phyloP scores from a whole-genome alignment of 53 echinoderm and acorn worm genomes.

The Astropecten irregularis region DNA sequence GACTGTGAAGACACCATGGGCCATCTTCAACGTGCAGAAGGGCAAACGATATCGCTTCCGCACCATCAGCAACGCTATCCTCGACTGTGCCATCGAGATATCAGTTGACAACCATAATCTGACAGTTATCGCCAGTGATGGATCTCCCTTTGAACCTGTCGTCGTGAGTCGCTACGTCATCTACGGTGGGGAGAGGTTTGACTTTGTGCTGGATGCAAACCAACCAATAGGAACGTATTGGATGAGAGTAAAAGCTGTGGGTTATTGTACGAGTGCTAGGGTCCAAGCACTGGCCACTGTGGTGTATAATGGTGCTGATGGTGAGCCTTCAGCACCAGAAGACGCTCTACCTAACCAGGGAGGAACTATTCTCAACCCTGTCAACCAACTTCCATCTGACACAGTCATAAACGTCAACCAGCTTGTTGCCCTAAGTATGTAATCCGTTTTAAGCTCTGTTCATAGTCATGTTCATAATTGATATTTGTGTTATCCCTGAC shows the following conservation, averaged over 20 bases:
- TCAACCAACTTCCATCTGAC: constrained; percentile 28
- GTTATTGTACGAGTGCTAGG: not conserved
- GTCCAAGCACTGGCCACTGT: constrained; percentile 48
- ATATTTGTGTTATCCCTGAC: too few relatives aligned
- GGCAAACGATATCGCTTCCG: constrained; percentile 78
- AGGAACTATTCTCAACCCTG: constrained; percentile 59
- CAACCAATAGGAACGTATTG: constrained; percentile 63
- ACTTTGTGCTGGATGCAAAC: constrained; percentile 67
- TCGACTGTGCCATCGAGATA: constrained; percentile 64
- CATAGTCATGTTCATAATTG: too few relatives aligned
- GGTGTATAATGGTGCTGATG: not conserved
- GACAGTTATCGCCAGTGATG: constrained; percentile 80
- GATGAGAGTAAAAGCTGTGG: constrained; percentile 57
- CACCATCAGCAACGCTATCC: constrained; percentile 67
- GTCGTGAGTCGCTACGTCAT: constrained; percentile 56
- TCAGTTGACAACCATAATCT: constrained; percentile 70
- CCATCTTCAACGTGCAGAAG: constrained; percentile 48
- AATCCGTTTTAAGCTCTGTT: too few relatives aligned
- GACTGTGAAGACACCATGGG: constrained; percentile 46
- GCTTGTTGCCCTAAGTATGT: constrained; percentile 36
- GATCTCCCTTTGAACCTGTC: constrained; percentile 65
- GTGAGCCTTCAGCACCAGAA: not conserved
- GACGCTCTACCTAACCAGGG: not conserved
- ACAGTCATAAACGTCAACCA: constrained; percentile 49
- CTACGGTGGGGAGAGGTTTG: constrained; percentile 77